Evolutionary conservation across 1,140 invertebrate genomes (phyloP).

Genomic region (Bombus picipes): DNA sequence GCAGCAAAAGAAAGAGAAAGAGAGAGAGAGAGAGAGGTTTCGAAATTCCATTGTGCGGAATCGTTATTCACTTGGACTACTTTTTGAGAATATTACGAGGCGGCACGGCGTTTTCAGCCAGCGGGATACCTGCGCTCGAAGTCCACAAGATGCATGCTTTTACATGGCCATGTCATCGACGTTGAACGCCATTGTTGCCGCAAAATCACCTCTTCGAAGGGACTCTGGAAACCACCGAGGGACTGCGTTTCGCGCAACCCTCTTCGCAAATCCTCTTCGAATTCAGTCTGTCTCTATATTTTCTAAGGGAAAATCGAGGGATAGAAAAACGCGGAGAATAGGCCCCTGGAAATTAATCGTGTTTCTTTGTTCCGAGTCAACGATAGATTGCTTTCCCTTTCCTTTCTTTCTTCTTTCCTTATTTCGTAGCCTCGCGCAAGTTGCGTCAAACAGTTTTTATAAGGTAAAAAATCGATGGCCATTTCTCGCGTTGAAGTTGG

Average conservation of each 20-base stretch:
- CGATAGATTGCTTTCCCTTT: background rate
- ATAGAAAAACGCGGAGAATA: background rate
- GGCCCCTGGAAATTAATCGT: background rate
- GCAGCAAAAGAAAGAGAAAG: background rate
- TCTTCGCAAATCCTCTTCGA: background rate
- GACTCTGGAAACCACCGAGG: too few relatives aligned
- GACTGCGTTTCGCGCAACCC: background rate
- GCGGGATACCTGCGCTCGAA: background rate
- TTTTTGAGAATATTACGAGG: constrained; percentile 67
- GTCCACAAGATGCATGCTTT: constrained; percentile 16
- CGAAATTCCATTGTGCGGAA: constrained; percentile 62
- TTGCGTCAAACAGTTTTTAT: background rate
- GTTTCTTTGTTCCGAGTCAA: background rate
- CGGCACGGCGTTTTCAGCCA: constrained; percentile 13
- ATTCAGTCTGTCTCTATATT: background rate
- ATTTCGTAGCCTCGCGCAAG: background rate
- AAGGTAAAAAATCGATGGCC: background rate
- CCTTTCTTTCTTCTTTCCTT: background rate
- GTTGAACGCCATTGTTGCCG: background rate
- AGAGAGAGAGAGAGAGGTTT: background rate
- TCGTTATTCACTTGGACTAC: constrained; percentile 74
- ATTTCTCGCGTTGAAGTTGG: background rate
- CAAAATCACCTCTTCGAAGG: background rate
- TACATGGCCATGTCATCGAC: constrained; percentile 7
- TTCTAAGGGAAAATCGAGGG: background rate